Base-by-base conservation (phyloP, 2,888 invertebrate genomes). In the Nephrotoma guestfalica region DNA sequence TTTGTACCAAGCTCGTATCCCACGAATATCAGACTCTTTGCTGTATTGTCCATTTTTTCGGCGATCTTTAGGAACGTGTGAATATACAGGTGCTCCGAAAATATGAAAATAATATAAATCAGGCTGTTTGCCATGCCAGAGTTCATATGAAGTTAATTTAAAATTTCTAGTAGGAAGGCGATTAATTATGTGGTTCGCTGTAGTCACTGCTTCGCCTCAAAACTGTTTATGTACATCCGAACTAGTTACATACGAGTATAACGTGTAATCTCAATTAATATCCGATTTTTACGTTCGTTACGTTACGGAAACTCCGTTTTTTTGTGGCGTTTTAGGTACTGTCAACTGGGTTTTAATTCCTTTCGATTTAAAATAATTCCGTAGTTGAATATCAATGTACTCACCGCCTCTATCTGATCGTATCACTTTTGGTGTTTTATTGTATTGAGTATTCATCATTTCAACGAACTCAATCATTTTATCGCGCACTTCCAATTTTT, bases 191-290 rank as follows among this genome's bases (percentile, higher is more conserved):
- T 57, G 57, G 13, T 57, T 57, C n/a, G 57, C 57, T 57, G 57
- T 57, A 57, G 13, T 57, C 57, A 57, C 7, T 30, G 89, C 89
- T 85, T 89, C 89, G 47, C 88, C 88, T 88, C 89, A 89, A 83
- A 88, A 88, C 18, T 57, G 57, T n/a, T 86, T 51, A 51, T 85
- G 86, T 51, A 86, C 41, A 45, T 41, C 41, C 6, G 57, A 57
- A 18, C 13, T 6, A 9, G 47, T n/a, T 47, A 47, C n/a, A n/a
- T n/a, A n/a, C n/a, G 2, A 1, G 2, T 47, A n/a, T 2, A 47
- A 47, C 47, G 47, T 47, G 47, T 47, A 1, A 47, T 47, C 47
- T 47, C 1, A n/a, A 47, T 47, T n/a, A 47, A 47, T n/a, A 2
- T 47, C 13, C 47, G 47, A 2, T 47, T 47, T 47, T 47, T 47